Base-by-base conservation (phyloP, 2,797 vertebrate genomes). In the Gorsachius magnificus region DNA sequence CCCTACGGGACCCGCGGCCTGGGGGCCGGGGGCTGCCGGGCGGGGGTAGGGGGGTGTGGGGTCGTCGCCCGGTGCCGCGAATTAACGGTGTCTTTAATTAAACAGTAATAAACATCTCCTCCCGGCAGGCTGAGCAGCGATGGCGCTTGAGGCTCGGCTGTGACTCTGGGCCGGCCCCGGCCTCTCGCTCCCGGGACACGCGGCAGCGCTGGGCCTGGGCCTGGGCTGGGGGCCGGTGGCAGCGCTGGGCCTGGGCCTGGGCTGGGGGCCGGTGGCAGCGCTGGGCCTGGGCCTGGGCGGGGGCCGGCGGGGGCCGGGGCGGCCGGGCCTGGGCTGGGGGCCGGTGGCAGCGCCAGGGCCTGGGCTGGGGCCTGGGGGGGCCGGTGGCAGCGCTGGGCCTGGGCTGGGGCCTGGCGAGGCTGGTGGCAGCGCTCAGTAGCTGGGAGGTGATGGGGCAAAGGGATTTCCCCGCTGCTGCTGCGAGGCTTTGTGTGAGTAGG, bases 381-480 rank as follows among this genome's bases (percentile, higher is more conserved):
- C 36, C 11, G 36, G 36, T 38, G 60, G 60, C 60, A 4, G 16
- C 3, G 41, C 22, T 6, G 18, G 6, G 36, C 38, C 53, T 6
- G 5, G 43, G 35, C 61, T n/a, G 31, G 8, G 29, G 65, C 50
- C 26, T 5, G 51, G 19, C 4, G 48, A 11, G 57, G 57, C 46
- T 38, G 1, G 1, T 6, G 20, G 8, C 4, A 7, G 11, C 4
- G 21, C 14, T 29, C 9, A 0, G 48, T 8, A 1, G 38, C 24
- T 13, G 15, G 38, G 79, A 4, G 7, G 5, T 26, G 0, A 2
- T 4, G 26, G 48, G 25, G 33, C 0, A 15, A 9, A 9, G n/a
- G n/a, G 4, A 5, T 20, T 69, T 19, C 7, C 31, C n/a, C 7
- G 4, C 41, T 25, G 58, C n/a, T 45, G 31, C 79, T 22, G 33